Conservation (phyloP, 2,113 vertebrate species). For the Misgurnus anguillicaudatus region DNA sequence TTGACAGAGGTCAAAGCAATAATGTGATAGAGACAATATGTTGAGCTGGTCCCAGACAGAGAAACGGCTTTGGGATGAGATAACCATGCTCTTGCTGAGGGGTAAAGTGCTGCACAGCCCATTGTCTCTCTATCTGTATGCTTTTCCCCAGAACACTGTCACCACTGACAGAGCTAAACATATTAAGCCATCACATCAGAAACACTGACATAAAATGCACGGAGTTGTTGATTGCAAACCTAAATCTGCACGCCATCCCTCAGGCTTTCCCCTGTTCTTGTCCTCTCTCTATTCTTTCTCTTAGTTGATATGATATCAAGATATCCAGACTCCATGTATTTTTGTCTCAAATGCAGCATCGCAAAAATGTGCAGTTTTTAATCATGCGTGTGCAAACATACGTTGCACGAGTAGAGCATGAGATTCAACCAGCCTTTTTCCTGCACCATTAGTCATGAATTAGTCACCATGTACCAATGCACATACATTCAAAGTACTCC, state of each 20-base stretch:
- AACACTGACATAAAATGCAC: slow-evolving; percentile 61
- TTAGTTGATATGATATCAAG: slow-evolving; percentile 7
- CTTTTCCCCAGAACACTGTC: slow-evolving; percentile 48
- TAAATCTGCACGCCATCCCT: slow-evolving; percentile 14
- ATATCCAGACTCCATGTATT: slow-evolving; percentile 16
- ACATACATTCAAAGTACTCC: slow-evolving; percentile 7
- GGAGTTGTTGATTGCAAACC: slow-evolving; percentile 51
- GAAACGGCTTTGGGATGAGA: slow-evolving; percentile 44
- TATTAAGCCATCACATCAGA: slow-evolving; percentile 71
- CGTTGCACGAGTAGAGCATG: neutral
- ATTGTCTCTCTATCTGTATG: slow-evolving; percentile 61
- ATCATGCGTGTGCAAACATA: neutral
- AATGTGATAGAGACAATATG: slow-evolving; percentile 60
- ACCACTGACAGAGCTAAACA: slow-evolving; percentile 57
- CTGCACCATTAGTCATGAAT: slow-evolving; percentile 16
- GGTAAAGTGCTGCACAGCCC: slow-evolving; percentile 52
- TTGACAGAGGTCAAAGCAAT: slow-evolving; percentile 62
- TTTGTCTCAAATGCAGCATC: slow-evolving; percentile 8
- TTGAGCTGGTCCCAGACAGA: slow-evolving; percentile 30
- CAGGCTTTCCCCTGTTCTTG: neutral
- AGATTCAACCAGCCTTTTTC: neutral
- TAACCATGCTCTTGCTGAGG: slow-evolving; percentile 55
- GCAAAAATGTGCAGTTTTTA: neutral
- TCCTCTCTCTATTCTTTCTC: slow-evolving; percentile 10
- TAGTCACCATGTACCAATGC: neutral